Conservation (phyloP, 2,113 vertebrate genomes). For the Climacteris rufus region DNA sequence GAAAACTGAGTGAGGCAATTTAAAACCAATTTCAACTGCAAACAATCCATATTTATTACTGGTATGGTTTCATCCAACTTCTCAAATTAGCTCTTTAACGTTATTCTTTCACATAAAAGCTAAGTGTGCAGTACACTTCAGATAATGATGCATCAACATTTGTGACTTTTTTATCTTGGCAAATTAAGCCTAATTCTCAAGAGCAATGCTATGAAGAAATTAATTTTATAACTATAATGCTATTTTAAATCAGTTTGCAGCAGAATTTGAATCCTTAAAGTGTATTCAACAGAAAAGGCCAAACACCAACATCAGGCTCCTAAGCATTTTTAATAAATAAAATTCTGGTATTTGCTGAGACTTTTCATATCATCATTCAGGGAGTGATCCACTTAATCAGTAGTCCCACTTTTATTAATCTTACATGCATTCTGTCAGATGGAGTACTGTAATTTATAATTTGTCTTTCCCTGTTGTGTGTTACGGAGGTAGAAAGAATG, state of each 20-base stretch:
- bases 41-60: conserved; percentile 17
- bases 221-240: not conserved
- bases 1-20: not conserved
- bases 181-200: conserved; percentile 26
- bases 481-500: not conserved
- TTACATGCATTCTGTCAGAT: not conserved
- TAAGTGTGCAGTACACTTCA: not conserved
- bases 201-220: not conserved
- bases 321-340: not conserved
- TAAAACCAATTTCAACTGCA: not conserved
- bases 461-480: not conserved
- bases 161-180: not conserved
- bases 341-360: not conserved
- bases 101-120: not conserved
- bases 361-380: not conserved
- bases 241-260: conserved; percentile 1
- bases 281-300: not conserved
- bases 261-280: not conserved
- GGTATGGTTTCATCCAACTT: not conserved
- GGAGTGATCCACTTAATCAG: not conserved
- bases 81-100: not conserved
- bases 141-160: conserved; percentile 6
- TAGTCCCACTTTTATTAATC: not conserved
- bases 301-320: not conserved
- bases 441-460: not conserved